A percentile compares a stretch with the other conserved stretches of the same genome.
These are phyloP conservation scores for Homalodisca vitripennis DNA, from an alignment of 1,140 invertebrate genomes.

Conservation along the genomic window DNA sequence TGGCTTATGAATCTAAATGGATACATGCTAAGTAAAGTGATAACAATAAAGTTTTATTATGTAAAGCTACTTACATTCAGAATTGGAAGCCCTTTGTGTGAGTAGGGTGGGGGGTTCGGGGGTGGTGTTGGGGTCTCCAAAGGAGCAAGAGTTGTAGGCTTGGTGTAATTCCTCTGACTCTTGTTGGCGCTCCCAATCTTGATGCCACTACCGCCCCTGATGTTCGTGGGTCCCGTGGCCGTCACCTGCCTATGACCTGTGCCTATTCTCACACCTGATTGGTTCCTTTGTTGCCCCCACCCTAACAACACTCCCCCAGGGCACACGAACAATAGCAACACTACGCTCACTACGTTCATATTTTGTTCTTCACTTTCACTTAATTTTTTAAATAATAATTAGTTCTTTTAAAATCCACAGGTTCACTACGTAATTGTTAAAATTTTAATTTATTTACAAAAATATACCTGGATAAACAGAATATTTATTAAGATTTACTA, in stretches of 20 bases:
- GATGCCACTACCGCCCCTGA: conserved; percentile 33
- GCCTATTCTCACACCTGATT: conserved; percentile 30
- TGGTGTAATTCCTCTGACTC: conserved; percentile 27
- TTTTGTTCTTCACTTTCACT: too few relatives aligned
- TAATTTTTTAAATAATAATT: too few relatives aligned
- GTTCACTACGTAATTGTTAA: too few relatives aligned
- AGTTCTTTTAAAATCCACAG: too few relatives aligned
- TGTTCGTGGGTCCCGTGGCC: neutral
- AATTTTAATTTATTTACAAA: too few relatives aligned
- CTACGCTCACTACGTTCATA: neutral
- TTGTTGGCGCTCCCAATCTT: conserved; percentile 24
- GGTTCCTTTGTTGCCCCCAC: conserved; percentile 35
- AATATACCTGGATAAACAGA: too few relatives aligned
- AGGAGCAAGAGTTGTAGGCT: conserved; percentile 13
- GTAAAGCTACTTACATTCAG: conserved; percentile 5
- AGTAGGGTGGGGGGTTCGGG: neutral
- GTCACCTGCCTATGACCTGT: conserved; percentile 14
- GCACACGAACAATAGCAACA: conserved; percentile 1
- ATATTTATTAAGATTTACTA: too few relatives aligned
- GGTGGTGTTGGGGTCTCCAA: neutral
- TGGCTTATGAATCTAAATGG: too few relatives aligned
- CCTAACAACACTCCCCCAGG: conserved; percentile 20
- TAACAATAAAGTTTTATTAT: too few relatives aligned
- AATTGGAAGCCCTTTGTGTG: conserved; percentile 19
- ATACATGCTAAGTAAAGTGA: too few relatives aligned